Evolutionary conservation across 2,797 vertebrate species (phyloP).

Genomic region (Corythornis leucogaster): DNA sequence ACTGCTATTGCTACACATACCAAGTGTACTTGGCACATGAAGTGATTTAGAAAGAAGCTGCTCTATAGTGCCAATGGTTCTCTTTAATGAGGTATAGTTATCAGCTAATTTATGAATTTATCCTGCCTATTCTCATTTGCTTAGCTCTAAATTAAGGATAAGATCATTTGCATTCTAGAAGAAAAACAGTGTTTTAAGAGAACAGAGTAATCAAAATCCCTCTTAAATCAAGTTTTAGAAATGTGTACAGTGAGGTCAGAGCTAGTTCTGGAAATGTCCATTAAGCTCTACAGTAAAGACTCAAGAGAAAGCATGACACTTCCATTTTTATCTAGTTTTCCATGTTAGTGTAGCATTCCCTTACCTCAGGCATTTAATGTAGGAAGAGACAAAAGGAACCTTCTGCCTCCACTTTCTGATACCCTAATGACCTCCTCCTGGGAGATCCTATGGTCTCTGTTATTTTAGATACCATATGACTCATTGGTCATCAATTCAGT

Average conservation of each 20-base stretch:
- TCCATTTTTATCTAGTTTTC: constrained; percentile 13
- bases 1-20: neutral
- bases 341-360: neutral
- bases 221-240: constrained; percentile 31
- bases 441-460: neutral
- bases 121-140: constrained; percentile 38
- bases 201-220: constrained; percentile 31
- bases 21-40: neutral
- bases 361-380: constrained; percentile 36
- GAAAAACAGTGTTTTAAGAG: constrained; percentile 17
- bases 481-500: constrained; percentile 25
- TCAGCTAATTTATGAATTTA: constrained; percentile 45
- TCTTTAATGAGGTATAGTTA: constrained; percentile 50
- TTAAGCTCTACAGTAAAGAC: neutral
- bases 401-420: constrained; percentile 33
- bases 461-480: constrained; percentile 58
- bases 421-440: constrained; percentile 20
- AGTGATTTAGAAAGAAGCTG: constrained; percentile 10
- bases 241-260: neutral
- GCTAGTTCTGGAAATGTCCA: neutral
- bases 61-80: neutral
- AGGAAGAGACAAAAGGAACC: constrained; percentile 15
- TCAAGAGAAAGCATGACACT: neutral
- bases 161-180: constrained; percentile 27
- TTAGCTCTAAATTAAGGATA: constrained; percentile 22